Evolutionary conservation across 2,888 invertebrate species (phyloP), one percentile per base, ranked within the genome.

Genomic region (Lasioglossum pauxillum): DNA sequence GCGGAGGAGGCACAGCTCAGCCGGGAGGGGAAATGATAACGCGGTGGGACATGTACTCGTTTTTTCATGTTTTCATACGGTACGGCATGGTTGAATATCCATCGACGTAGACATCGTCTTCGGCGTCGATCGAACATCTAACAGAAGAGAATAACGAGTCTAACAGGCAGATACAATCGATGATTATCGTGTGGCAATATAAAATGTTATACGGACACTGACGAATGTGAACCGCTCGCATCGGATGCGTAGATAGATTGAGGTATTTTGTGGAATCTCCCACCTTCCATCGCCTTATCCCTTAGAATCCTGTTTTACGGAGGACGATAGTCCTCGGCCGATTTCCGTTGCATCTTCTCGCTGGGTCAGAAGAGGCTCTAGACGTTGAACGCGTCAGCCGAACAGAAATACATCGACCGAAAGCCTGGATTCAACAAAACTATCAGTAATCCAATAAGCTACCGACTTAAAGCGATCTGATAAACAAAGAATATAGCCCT

Each of bases 1-100:
- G 49, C 60, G 67, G 75, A 41, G 78, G 67, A 82, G 80, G 73
- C 44, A 73, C 23, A 49, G n/a, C 14, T 7, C 31, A 73, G 27
- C 23, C 44, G 19, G 74, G 67, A 72, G 60, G 78, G 80, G 80
- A 78, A 78, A 78, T 79, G 87, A 87, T 86, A 87, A 87, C 86
- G 75, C 73, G 67, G 19, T 27, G 38, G 57, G 14, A 67, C 27
- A 53, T 60, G 35, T 71, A 74, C 35, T 16, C 27, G 38, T 77
- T 85, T 77, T 46, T 80, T 44, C 74, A 74, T 80, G 53, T 46
- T 35, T 67, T 38, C 64, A 16, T 69, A 38, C 35, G n/a, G n/a
- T 73, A 23, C 16, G 8, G 19, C 57, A 12, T 57, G n/a, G 10
- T 73, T 35, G 19, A 44, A 71, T 53, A 73, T 49, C 72, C 44